These are phyloP conservation scores for Limulus polyphemus DNA, from an alignment of 2,888 invertebrate genomes.

Conservation along the genomic window DNA sequence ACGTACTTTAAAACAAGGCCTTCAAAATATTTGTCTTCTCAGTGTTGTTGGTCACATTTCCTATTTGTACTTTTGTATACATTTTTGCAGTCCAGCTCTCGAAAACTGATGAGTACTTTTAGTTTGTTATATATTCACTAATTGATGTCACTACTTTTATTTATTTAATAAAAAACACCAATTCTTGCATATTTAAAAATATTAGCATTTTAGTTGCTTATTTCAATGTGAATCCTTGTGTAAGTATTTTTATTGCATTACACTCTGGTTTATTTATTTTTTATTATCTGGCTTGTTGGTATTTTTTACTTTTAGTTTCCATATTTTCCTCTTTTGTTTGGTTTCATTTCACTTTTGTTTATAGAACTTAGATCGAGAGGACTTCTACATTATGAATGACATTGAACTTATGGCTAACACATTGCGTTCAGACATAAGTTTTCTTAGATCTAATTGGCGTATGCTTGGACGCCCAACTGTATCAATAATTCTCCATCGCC, in stretches of 20 bases:
- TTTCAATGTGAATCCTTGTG: no score
- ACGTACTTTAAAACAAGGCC: no score
- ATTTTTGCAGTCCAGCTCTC: no score
- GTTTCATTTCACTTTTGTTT: constrained; percentile 14
- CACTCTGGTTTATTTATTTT: not conserved
- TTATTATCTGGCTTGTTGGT: not conserved
- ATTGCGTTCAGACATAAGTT: constrained; percentile 91
- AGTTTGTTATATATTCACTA: constrained; percentile 66
- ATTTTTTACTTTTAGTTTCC: not conserved
- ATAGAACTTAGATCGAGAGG: constrained; percentile 94
- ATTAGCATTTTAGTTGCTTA: not conserved
- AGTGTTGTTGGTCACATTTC: no score
- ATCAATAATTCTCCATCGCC: constrained; percentile 48
- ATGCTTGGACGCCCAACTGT: constrained; percentile 92
- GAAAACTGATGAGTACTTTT: constrained; percentile 56
- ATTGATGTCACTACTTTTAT: not conserved
- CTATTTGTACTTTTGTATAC: no score
- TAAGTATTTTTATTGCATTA: not conserved
- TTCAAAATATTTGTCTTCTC: no score
- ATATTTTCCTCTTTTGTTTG: constrained; percentile 1
- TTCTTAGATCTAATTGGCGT: constrained; percentile 97
- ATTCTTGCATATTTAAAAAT: no score
- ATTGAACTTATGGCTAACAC: constrained; percentile 95
- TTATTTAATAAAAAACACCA: not conserved
- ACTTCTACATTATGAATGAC: constrained; percentile 97